Conservation (phyloP, 2,888 invertebrate genomes). For the Stenichneumon culpator region DNA sequence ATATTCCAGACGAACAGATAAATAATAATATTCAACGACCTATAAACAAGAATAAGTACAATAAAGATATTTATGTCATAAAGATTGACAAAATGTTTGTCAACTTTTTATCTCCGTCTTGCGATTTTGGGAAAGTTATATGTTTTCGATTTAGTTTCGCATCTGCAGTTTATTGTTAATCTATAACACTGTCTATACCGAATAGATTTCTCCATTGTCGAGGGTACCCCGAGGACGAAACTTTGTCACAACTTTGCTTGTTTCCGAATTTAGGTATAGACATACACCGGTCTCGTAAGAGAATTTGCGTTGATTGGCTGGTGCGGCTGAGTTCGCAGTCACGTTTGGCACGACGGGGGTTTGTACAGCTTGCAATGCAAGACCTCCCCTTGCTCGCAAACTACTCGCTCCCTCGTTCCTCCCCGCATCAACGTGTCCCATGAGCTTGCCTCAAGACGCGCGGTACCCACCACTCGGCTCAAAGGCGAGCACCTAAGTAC, state of each 20-base stretch:
- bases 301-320: conserved; percentile 53
- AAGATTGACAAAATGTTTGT: too few species aligned
- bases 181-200: not conserved
- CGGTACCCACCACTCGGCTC: conserved; percentile 37
- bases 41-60: too few species aligned
- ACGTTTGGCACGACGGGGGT: conserved; percentile 37
- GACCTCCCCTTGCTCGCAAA: not conserved
- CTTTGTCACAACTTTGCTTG: conserved; percentile 10
- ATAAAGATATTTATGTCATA: too few species aligned
- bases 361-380: not conserved
- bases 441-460: conserved; percentile 56
- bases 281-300: conserved; percentile 1
- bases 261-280: conserved; percentile 11
- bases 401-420: conserved; percentile 20
- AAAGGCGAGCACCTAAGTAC: conserved; percentile 62
- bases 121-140: not conserved
- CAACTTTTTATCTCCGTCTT: too few species aligned
- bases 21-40: too few species aligned
- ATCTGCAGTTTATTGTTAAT: conserved; percentile 6
- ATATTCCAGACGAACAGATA: too few species aligned
- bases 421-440: conserved; percentile 9
- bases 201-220: not conserved
- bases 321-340: conserved; percentile 52
- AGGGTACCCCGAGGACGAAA: not conserved
- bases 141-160: not conserved